These are phyloP conservation scores for Schizopygopsis malacanthus DNA, from an alignment of 2,797 vertebrate genomes.

Conservation along the genomic window DNA sequence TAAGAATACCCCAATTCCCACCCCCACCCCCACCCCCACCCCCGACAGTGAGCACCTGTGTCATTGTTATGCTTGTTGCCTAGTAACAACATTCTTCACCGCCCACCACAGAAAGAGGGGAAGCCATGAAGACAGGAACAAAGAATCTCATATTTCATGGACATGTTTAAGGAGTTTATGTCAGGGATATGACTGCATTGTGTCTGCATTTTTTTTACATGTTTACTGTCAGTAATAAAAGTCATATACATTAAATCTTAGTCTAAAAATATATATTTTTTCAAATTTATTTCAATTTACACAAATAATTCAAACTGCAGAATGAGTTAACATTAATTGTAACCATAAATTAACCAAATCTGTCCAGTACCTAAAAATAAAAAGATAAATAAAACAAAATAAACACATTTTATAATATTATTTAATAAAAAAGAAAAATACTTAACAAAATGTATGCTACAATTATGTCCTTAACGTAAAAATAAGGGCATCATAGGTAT, in stretches of 20 bases:
- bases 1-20: background rate
- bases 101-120: constrained; percentile 65
- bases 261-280: background rate
- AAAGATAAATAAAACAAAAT: background rate
- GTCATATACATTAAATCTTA: constrained; percentile 45
- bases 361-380: background rate
- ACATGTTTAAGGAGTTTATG: constrained; percentile 66
- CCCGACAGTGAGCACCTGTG: constrained; percentile 75
- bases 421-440: background rate
- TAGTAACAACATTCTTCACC: constrained; percentile 80
- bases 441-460: background rate
- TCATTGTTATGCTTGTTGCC: constrained; percentile 88
- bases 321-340: background rate
- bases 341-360: background rate
- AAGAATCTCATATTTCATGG: constrained; percentile 69
- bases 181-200: constrained; percentile 55
- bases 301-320: background rate
- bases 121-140: constrained; percentile 74
- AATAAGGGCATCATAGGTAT: background rate
- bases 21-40: constrained; percentile 15
- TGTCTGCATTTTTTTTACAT: constrained; percentile 53
- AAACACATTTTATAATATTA: background rate
- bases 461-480: background rate
- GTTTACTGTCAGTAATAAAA: constrained; percentile 65
- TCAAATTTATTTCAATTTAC: background rate